A percentile compares a stretch with the other conserved stretches of the same genome.
phyloP scores from a whole-genome alignment of 2,888 invertebrate species.

The Caenorhabditis sp. region DNA sequence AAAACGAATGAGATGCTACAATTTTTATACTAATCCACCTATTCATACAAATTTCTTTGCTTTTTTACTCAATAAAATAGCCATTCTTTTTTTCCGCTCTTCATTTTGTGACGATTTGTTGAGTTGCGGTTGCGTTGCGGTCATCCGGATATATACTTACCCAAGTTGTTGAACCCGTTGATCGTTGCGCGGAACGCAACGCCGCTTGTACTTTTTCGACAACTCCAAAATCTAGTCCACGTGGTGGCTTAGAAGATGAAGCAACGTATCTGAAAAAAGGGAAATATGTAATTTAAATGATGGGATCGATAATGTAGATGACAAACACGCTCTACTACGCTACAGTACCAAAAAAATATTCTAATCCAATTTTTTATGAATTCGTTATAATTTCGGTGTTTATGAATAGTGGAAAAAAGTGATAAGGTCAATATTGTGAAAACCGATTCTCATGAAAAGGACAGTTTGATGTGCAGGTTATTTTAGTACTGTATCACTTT shows the following conservation, averaged over 20 bases:
- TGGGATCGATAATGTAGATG: no score
- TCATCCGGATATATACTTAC: not conserved
- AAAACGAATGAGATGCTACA: not conserved
- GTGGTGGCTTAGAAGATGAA: slow-evolving; percentile 55
- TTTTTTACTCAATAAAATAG: no score
- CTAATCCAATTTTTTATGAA: no score
- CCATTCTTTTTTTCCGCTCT: not conserved
- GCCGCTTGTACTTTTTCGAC: slow-evolving; percentile 25
- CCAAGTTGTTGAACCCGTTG: not conserved
- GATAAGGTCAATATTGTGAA: no score
- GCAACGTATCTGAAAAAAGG: slow-evolving; percentile 60
- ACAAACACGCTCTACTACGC: no score
- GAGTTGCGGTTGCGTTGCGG: not conserved
- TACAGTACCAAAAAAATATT: no score
- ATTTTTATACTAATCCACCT: not conserved
- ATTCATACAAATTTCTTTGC: not conserved
- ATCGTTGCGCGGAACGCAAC: not conserved
- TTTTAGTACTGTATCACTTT: no score
- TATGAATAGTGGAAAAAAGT: no score
- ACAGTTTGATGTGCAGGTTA: no score
- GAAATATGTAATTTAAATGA: no score
- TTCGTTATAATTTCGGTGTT: no score
- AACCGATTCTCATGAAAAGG: no score
- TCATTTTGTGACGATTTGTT: not conserved
- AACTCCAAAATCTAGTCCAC: slow-evolving; percentile 54